Base-by-base conservation (phyloP, 2,888 invertebrate species). In the Imbricaverruca yamaguchii region DNA sequence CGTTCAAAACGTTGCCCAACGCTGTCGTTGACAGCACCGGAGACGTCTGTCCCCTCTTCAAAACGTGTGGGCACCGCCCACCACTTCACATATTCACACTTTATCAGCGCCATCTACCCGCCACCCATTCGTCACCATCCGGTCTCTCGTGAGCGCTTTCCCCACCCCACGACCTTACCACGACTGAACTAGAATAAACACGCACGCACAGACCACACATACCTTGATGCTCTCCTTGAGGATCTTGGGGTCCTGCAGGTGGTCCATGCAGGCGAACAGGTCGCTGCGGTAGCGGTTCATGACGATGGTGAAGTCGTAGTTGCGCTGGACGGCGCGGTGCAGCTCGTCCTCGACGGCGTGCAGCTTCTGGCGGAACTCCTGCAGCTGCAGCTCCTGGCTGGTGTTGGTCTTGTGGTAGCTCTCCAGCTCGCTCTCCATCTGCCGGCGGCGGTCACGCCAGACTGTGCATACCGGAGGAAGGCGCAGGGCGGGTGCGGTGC, bases 221-320 rank as follows among this genome's bases (percentile, higher is more conserved):
- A 88, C 88, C 81, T 88, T 88, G 61, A 91, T 87, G 67, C 88
- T 87, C 53, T 87, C 87, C 86, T 90, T 91, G 57, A 91, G 86
- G 82, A 91, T 86, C 87, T 91, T 88, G 0, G 94, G 92, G 84
- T 95, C 92, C 86, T 94, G 93, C 77, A 95, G 91, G 83, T 92
- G 90, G 0, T 92, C 92, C 11, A 94, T 93, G 86, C 93, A 92
- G 83, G 93, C 91, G 85, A 93, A 93, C 80, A 97, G 90, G 85
- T 96, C 96, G 80, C 92, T 92, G 86, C 93, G 92, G 83, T 97
- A 93, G 85, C 91, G 91, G 84, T 92, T 91, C 63, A 95, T 86
- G 0, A 92, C 89, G 82, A 90, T 90, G 84, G 92, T 91, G 80
- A 91, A 89, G 0, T 89, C 89, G 82, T 91, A 88, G 81, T 91